Percentiles rank a stretch among this genome's conserved stretches.
Conservation (phyloP, 2,888 invertebrate genomes). For the Yponomeuta sedellus region DNA sequence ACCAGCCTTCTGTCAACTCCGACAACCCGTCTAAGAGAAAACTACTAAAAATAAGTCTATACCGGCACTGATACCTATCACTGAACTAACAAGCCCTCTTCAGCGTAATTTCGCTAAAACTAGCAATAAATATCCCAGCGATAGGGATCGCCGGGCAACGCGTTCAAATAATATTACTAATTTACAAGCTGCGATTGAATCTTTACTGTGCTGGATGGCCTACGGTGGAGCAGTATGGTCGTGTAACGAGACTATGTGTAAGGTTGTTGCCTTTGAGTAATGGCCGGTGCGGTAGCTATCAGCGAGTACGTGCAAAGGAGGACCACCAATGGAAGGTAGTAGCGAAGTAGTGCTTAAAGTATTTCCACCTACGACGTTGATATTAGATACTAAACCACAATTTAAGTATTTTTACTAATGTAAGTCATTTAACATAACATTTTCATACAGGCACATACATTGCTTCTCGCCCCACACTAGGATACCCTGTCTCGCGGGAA, state of each 20-base stretch:
- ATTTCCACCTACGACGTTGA: too few relatives aligned
- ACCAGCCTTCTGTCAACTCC: not conserved
- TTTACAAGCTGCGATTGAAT: constrained; percentile 13
- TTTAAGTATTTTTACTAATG: too few relatives aligned
- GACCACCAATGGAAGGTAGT: too few relatives aligned
- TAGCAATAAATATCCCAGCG: constrained; percentile 12
- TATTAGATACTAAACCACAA: too few relatives aligned
- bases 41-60: constrained; percentile 14
- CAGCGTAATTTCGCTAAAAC: constrained; percentile 12
- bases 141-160: constrained; percentile 14
- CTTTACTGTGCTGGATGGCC: constrained; percentile 10
- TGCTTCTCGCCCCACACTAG: too few relatives aligned
- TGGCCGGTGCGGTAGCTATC: not conserved
- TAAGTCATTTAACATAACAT: too few relatives aligned
- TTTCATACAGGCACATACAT: too few relatives aligned
- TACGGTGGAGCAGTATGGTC: constrained; percentile 3
- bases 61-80: constrained; percentile 10
- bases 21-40: not conserved
- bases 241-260: not conserved
- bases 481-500: too few relatives aligned
- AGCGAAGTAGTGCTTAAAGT: too few relatives aligned
- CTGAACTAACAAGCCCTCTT: constrained; percentile 7
- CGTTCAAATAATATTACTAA: constrained; percentile 19
- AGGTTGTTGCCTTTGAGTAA: not conserved
- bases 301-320: too few relatives aligned